Evolutionary conservation across 2,888 invertebrate genomes (phyloP), one percentile per base, ranked within the genome.

Genomic region (Luperina testacea): DNA sequence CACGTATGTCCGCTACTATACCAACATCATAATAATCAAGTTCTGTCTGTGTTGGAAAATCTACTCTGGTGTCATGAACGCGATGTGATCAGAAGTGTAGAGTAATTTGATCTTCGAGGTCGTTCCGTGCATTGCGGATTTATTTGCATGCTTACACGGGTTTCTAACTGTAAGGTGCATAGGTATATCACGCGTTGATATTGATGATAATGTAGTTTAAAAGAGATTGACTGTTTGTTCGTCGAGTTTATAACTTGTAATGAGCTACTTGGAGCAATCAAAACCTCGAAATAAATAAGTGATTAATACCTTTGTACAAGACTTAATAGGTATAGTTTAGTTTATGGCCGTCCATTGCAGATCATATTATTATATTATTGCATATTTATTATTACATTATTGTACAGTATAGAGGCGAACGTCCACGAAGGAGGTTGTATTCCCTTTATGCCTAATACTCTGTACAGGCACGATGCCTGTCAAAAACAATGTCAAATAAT

Each of bases 41-140:
- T 48, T 20, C 13, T 27, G 32, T 32, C 32, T 32, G 59, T 59
- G 59, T 70, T 61, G 32, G 13, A 70, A 51, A 51, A 24, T 70
- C 9, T 15, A 9, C 70, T 24, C 24, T 15, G 24, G 17, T 69
- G 27, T 70, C 15, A 61, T 38, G 32, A 32, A 70, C 15, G 32
- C 32, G 4, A 32, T 63, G 32, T 63, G 32, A 70, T 53, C 53
- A 32, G 48, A 8, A 69, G 74, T 70, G 63, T 71, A 53, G 67
- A 81, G 82, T 86, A 87, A 88, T 87, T 88, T 84, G 86, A 88
- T 86, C 79, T 71, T 67, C 73, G 83, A 90, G 90, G 84, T 79
- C 84, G 80, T 78, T 83, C 72, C 73, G 65, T 64, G 45, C 59
- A 78, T 51, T 51, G 51, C 69, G 51, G 51, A 83, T 86, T 87